A percentile compares a stretch with the other conserved stretches of the same genome.
These are phyloP conservation scores for Yponomeuta cagnagella DNA, from an alignment of 2,888 invertebrate species.

Conservation along the genomic window DNA sequence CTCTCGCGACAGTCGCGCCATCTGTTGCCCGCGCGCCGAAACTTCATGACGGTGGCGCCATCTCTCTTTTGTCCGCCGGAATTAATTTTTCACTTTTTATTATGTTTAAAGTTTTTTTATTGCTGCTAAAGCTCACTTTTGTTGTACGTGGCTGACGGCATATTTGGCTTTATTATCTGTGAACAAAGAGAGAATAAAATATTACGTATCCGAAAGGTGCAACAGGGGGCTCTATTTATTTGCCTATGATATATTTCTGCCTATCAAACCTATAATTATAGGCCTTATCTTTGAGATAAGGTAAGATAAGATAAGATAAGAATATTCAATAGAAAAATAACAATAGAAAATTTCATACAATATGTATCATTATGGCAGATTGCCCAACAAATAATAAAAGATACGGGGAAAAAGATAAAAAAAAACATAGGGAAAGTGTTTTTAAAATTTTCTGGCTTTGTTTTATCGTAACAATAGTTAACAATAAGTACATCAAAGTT, in stretches of 20 bases:
- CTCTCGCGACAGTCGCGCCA: conserved; percentile 1
- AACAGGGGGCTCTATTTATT: background rate
- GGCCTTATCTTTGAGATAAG: no score
- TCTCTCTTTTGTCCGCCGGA: background rate
- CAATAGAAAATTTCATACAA: no score
- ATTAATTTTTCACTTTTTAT: background rate
- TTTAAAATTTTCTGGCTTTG: no score
- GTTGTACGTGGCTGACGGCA: background rate
- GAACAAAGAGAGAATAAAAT: background rate
- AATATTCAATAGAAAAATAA: no score
- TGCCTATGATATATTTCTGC: background rate
- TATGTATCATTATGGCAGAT: no score
- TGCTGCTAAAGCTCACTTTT: background rate
- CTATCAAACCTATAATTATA: background rate
- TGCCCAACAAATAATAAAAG: no score
- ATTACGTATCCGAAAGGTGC: background rate
- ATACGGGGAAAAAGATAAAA: no score
- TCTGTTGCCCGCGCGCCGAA: background rate
- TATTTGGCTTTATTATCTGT: background rate
- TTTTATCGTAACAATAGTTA: no score
- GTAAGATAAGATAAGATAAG: no score
- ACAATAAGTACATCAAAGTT: no score
- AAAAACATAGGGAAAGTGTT: no score
- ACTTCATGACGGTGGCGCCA: conserved; percentile 11
- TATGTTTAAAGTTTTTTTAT: background rate